These are phyloP conservation scores for Clarias pachynema DNA, from an alignment of 2,797 vertebrate species.

Conservation along the genomic window DNA sequence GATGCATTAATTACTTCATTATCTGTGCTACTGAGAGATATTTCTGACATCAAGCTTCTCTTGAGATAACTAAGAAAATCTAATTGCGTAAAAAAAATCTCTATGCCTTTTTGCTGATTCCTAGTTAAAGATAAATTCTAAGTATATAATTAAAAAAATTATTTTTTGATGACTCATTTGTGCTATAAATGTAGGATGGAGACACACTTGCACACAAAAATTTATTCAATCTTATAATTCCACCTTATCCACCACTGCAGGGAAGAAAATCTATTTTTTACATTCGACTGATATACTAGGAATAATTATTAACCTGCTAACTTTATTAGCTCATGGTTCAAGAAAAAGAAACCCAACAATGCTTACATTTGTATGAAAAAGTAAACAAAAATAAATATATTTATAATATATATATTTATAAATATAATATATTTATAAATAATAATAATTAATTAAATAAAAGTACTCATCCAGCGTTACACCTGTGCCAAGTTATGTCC, in stretches of 20 bases:
- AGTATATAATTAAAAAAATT: background rate
- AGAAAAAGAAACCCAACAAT: constrained; percentile 1
- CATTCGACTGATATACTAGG: background rate
- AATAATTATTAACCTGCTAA: constrained; percentile 8
- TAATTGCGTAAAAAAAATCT: background rate
- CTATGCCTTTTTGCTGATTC: background rate
- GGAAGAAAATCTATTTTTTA: background rate
- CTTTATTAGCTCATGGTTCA: constrained; percentile 26
- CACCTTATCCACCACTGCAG: background rate
- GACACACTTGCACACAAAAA: background rate
- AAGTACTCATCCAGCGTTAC: no score
- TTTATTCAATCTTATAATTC: background rate
- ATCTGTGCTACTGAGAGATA: background rate
- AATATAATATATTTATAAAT: no score
- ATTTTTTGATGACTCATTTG: background rate
- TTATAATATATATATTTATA: no score
- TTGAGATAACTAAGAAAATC: background rate
- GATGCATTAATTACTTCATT: constrained; percentile 5
- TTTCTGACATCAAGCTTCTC: constrained; percentile 1
- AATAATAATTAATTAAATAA: no score
- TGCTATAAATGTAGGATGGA: background rate
- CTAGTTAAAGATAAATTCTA: background rate
- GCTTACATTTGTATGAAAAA: no score
- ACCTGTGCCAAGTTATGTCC: no score
- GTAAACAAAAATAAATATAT: no score